Conservation (phyloP, 2,888 invertebrate species). For the Xestia ashworthii region DNA sequence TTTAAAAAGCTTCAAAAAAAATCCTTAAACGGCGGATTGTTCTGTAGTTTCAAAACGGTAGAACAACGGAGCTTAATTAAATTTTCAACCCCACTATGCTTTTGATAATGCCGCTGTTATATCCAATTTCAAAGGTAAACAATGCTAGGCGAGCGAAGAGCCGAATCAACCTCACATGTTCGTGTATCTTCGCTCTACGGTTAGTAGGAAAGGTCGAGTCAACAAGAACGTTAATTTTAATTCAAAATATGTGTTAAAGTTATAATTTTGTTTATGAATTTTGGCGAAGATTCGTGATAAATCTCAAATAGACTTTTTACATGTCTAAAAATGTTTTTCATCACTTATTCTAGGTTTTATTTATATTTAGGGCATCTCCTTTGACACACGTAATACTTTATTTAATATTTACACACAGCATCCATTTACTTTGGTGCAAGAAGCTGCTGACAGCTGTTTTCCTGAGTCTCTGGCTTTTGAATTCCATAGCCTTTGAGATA, state of each 20-base stretch:
- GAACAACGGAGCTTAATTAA: conserved; percentile 70
- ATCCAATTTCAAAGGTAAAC: conserved; percentile 81
- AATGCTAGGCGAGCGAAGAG: conserved; percentile 59
- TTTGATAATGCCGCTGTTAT: conserved; percentile 72
- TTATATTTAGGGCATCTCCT: not conserved
- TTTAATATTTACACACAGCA: not conserved
- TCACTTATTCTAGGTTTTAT: not conserved
- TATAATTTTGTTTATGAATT: not conserved
- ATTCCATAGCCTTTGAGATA: not conserved
- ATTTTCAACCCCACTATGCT: conserved; percentile 71
- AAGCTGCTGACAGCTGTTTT: not conserved
- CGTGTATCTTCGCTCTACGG: conserved; percentile 59
- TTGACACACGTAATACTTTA: not conserved
- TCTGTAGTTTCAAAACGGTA: conserved; percentile 30
- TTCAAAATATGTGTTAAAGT: conserved; percentile 50
- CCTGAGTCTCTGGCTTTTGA: not conserved
- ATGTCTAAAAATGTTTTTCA: not conserved
- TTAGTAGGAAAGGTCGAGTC: conserved; percentile 66
- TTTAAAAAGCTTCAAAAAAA: not conserved
- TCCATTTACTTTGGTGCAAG: not conserved
- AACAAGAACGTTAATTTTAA: conserved; percentile 66
- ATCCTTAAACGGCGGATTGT: conserved; percentile 3
- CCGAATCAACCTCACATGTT: conserved; percentile 64
- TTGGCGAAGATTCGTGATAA: not conserved
- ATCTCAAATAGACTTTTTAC: not conserved